Evolutionary conservation across 2,888 invertebrate species (phyloP).

Genomic region (Agonopterix heracliana): DNA sequence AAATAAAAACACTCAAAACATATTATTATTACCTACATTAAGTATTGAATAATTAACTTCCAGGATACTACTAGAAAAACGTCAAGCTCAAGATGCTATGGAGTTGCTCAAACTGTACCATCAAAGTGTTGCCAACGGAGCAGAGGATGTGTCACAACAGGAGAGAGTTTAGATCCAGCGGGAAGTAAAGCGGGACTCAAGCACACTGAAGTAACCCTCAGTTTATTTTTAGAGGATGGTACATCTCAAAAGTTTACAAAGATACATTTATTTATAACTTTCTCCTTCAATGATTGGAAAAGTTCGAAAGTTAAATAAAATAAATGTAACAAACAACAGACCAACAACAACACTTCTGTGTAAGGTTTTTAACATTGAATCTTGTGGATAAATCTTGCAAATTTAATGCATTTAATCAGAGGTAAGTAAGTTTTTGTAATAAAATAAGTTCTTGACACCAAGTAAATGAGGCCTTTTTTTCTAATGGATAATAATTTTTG

Average conservation of each 20-base stretch:
- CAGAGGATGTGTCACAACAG: conserved; percentile 66
- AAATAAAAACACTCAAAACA: too few species aligned
- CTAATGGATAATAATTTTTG: conserved; percentile 20
- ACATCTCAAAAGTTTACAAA: conserved; percentile 73
- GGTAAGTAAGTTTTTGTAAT: conserved; percentile 11
- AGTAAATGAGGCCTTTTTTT: conserved; percentile 59
- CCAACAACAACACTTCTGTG: too few species aligned
- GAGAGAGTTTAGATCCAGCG: conserved; percentile 51
- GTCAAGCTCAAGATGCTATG: conserved; percentile 91
- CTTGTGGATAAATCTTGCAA: not conserved
- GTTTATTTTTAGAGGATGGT: conserved; percentile 59
- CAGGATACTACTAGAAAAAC: conserved; percentile 86
- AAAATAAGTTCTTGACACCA: conserved; percentile 36
- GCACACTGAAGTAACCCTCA: conserved; percentile 45
- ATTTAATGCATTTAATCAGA: conserved; percentile 12
- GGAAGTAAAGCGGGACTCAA: conserved; percentile 15
- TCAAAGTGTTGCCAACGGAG: conserved; percentile 70
- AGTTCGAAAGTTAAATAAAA: not conserved
- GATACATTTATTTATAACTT: conserved; percentile 12
- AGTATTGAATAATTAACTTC: conserved; percentile 18
- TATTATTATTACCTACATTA: too few species aligned
- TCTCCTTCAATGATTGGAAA: conserved; percentile 3
- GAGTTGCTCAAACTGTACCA: conserved; percentile 87
- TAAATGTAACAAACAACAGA: not conserved
- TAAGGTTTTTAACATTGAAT: too few species aligned